A percentile compares a stretch with the other conserved stretches of the same genome.
These are phyloP conservation scores for Poecile atricapillus DNA, from an alignment of 2,113 vertebrate genomes.

Conservation along the genomic window DNA sequence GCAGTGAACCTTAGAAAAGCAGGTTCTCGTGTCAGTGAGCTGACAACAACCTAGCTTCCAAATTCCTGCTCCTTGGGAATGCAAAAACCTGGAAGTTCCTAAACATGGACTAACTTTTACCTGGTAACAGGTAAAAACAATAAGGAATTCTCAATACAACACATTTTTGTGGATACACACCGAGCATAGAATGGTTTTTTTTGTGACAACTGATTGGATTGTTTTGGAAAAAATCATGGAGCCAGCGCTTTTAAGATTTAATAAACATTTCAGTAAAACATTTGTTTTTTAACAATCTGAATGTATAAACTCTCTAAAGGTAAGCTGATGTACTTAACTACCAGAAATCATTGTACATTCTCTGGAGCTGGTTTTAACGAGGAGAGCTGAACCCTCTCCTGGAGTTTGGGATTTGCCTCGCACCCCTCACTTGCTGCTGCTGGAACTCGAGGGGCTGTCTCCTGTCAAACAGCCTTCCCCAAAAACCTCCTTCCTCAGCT, in stretches of 20 bases:
- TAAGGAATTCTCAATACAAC: neutral
- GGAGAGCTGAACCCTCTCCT: neutral
- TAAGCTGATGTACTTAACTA: neutral
- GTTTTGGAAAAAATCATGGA: neutral
- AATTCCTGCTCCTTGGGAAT: neutral
- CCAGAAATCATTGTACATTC: neutral
- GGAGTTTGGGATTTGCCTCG: neutral
- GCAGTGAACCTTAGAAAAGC: neutral
- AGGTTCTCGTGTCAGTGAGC: neutral
- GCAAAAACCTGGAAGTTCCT: neutral
- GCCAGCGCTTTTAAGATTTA: neutral
- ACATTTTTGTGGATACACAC: fast-evolving
- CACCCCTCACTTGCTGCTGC: neutral
- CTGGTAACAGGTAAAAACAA: neutral
- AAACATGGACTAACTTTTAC: neutral
- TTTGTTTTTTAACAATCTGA: neutral
- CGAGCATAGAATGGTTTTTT: neutral
- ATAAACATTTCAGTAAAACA: neutral
- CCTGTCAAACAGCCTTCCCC: constrained; percentile 2
- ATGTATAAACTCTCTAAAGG: neutral
- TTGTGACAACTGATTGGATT: neutral
- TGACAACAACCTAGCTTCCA: neutral
- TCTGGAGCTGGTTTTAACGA: neutral
- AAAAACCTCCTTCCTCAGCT: constrained; percentile 49
- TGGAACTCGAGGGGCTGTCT: neutral